Evolutionary conservation across 2,888 invertebrate genomes (phyloP), one percentile per base, ranked within the genome.

Genomic region (Erpobdella octoculata): DNA sequence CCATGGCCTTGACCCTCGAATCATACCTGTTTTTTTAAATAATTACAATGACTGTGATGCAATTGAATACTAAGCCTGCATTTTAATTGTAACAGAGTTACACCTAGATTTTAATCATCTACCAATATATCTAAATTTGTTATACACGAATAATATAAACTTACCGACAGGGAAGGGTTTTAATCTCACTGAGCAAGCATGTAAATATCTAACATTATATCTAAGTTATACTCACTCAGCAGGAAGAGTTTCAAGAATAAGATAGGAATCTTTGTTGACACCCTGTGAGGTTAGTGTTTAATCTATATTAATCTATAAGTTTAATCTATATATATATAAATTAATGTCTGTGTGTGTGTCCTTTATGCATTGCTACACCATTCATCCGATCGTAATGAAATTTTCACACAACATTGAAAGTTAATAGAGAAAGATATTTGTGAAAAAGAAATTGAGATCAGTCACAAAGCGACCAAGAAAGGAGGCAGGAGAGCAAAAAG

Each of bases 1-100:
- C 96, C 96, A 97, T 97, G 61, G 96, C 96, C 83, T 97, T 97
- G 0, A 97, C 96, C 77, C 96, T 87, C 0, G 96, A 95, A 82
- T 97, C 97, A 80, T 94, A 84, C 74, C 83, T 83, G 74, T 25
- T 1, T 6, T 12, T 6, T 53, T 48, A 48, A 9, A 21, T 48
- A 48, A 48, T 71, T 31, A 71, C 9, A 37, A 25, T 21, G 9
- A 69, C 21, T 58, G 8, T 58, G 8, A 67, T 41, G 12, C 67
- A 37, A 38, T 12, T 33, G 12, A 64, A 31, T 64, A 67, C 59
- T 15, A 28, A 15, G n/a, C 21, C 12, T 59, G 21, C 9, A 8
- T 9, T 21, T 59, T 59, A 59, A 21, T 28, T 61, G 18, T 2
- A 46, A 46, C 18, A n/a, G n/a, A n/a, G n/a, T n/a, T n/a, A n/a